Evolutionary conservation across 2,113 vertebrate species (phyloP).

Genomic region (Fregetta grallaria): DNA sequence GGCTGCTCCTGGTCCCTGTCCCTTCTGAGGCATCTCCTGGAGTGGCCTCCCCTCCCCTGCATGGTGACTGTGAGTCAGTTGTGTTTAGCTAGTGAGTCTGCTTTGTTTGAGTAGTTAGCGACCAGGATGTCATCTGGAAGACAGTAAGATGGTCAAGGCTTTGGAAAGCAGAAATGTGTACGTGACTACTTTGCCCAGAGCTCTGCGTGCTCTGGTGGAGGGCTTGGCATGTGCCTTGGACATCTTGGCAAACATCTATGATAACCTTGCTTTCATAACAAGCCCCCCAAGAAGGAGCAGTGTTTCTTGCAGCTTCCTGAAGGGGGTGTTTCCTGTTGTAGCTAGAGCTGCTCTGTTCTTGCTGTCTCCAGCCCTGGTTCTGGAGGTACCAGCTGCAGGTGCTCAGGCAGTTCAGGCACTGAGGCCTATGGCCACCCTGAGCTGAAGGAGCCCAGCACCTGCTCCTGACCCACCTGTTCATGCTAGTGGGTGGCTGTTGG

Average conservation of each 20-base stretch:
- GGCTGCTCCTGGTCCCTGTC: neutral
- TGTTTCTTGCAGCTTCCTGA: neutral
- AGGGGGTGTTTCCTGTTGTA: neutral
- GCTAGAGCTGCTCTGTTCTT: neutral
- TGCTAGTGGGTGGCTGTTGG: neutral
- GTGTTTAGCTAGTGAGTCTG: neutral
- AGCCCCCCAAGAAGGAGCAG: neutral
- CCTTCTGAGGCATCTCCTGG: neutral
- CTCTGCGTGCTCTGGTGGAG: accelerated
- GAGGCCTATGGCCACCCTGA: neutral
- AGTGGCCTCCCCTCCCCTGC: accelerated
- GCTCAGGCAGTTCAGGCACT: neutral
- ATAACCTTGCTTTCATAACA: neutral
- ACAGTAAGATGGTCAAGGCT: neutral
- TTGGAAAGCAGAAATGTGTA: neutral
- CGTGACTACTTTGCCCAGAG: neutral
- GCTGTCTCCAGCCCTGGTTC: neutral
- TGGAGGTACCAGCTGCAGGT: neutral
- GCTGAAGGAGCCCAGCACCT: neutral
- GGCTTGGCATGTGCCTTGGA: neutral
- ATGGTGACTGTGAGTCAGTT: neutral
- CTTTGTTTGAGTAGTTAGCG: neutral
- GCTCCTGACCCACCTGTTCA: neutral
- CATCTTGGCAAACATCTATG: neutral
- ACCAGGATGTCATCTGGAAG: neutral